A percentile compares a stretch with the other conserved stretches of the same genome.
Evolutionary conservation across 2,888 invertebrate genomes (phyloP).

Genomic region (Drosophila pseudotakahashii): DNA sequence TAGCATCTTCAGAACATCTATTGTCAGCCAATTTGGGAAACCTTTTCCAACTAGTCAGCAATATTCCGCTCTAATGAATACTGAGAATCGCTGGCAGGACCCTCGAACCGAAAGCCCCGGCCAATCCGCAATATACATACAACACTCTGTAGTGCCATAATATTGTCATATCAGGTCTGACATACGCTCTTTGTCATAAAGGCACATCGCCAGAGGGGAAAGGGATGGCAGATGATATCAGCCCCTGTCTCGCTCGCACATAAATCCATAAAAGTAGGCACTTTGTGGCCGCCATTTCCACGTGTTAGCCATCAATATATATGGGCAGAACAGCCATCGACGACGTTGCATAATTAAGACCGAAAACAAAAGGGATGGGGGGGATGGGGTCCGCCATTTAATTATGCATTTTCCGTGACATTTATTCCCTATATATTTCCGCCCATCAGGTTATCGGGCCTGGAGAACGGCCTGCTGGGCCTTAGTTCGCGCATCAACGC

Average conservation of each 20-base stretch:
- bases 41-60: conserved; percentile 22
- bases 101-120: conserved; percentile 12
- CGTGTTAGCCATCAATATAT: conserved; percentile 40
- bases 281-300: conserved; percentile 44
- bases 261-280: conserved; percentile 52
- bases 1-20: conserved; percentile 14
- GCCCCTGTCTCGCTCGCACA: conserved; percentile 34
- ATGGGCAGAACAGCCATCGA: conserved; percentile 28
- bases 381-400: conserved; percentile 21
- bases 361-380: neutral
- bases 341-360: conserved; percentile 39
- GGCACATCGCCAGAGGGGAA: conserved; percentile 16
- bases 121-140: conserved; percentile 19
- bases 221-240: conserved; percentile 13
- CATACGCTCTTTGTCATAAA: conserved; percentile 48
- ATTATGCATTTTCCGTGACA: conserved; percentile 50
- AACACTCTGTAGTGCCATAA: conserved; percentile 27
- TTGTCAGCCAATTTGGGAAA: conserved; percentile 33
- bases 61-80: conserved; percentile 22
- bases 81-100: conserved; percentile 12
- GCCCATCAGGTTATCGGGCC: conserved; percentile 89
- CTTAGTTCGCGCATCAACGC: conserved; percentile 87
- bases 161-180: conserved; percentile 42
- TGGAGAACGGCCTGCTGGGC: conserved; percentile 94
- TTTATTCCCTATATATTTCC: conserved; percentile 8